Evolutionary conservation across 2,113 vertebrate species (phyloP).

Genomic region (Athene cunicularia): DNA sequence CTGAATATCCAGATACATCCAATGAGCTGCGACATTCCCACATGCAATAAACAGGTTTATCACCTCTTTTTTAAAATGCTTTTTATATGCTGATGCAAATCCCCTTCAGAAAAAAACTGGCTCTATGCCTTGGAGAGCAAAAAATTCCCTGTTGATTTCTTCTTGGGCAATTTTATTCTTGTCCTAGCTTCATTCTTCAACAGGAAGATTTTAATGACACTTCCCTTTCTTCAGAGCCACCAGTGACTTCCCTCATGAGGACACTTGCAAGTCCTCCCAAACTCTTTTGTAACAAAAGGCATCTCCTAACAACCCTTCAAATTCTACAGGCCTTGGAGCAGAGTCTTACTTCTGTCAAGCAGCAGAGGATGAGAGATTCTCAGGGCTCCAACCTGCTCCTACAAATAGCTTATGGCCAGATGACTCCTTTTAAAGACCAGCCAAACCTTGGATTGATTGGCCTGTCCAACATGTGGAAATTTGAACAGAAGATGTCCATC

Average conservation of each 20-base stretch:
- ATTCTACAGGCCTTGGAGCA: background rate
- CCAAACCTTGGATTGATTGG: background rate
- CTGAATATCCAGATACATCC: background rate
- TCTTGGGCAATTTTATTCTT: background rate
- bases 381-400: background rate
- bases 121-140: background rate
- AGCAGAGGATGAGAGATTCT: background rate
- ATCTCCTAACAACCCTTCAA: background rate
- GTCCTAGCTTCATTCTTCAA: background rate
- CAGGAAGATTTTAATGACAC: background rate
- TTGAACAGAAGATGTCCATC: slow-evolving; percentile 32
- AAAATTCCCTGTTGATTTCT: background rate
- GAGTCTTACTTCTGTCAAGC: background rate
- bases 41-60: background rate
- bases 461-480: slow-evolving; percentile 26
- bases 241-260: background rate
- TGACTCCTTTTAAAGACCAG: background rate
- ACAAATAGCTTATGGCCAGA: background rate
- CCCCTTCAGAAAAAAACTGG: background rate
- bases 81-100: background rate
- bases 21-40: background rate
- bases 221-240: background rate
- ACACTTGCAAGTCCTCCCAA: background rate
- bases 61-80: background rate
- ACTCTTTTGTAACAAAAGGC: background rate